Base-by-base conservation (phyloP, 2,797 vertebrate genomes). In the Lacerta viridis region DNA sequence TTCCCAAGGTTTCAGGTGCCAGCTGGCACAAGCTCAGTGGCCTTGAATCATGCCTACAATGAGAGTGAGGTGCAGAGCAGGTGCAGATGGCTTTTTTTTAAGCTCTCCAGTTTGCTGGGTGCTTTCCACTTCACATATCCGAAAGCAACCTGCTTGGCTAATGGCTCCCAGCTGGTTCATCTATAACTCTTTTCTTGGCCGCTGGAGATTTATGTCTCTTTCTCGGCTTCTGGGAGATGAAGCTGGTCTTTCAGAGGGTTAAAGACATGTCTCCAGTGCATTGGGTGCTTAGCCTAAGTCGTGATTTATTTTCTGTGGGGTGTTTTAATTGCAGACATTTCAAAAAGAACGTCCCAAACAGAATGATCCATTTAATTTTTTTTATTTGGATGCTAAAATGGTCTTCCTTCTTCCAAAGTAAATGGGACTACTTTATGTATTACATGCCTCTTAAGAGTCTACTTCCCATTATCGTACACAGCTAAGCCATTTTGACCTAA, bases 71-170 rank as follows among this genome's bases (percentile, higher is more conserved):
- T 5, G 64, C 86, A 90, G n/a, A 76, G 84, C 68, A 33, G 33
- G 68, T 88, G 86, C 69, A 55, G 88, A 27, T 36, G 74, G 79
- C 55, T 46, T 10, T 91, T 23, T 64, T 18, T 4, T 29, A 69
- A 78, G 80, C 33, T 89, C 29, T 84, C 79, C 9, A 15, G 6
- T 3, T 76, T 29, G 17, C 72, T 25, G 87, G 5, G 82, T 27
- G 15, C 27, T 9, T 46, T 83, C 43, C 5, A 11, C n/a, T 27
- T 4, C 41, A 33, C 7, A 55, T 1, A 0, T 1, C 41, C 2
- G 25, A 66, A 74, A 79, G 76, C 80, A 66, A 25, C 81, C 43
- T 69, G 75, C 68, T 88, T 93, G 74, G 75, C 33, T 27, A 29
- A 39, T 59, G 46, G 69, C 59, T 61, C 10, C 4, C 87, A 86